Conservation (phyloP, 2,113 vertebrate species). For the Lophochroa leadbeateri region DNA sequence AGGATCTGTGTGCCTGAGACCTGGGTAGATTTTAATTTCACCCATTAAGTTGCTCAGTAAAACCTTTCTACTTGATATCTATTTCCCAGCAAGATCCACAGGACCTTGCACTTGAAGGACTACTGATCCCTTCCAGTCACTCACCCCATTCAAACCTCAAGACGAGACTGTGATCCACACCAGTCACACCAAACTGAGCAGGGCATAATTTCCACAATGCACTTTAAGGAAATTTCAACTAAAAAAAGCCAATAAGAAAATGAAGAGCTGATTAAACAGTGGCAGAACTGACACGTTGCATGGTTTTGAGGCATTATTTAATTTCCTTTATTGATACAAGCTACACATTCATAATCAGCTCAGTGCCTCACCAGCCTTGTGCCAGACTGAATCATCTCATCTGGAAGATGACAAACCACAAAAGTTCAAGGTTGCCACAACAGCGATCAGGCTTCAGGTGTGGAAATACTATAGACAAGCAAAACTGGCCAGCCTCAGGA, state of each 20-base stretch:
- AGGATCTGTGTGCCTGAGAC: neutral
- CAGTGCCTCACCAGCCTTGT: slow-evolving; percentile 2
- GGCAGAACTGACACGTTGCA: neutral
- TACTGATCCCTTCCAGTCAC: neutral
- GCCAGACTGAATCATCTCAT: neutral
- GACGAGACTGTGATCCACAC: neutral
- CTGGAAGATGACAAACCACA: neutral
- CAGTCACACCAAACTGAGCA: neutral
- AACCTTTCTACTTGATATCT: neutral
- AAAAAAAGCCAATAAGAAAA: neutral
- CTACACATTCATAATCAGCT: slow-evolving; percentile 13
- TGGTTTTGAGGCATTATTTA: slow-evolving; percentile 15
- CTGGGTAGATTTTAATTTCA: neutral
- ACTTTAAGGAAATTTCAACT: neutral
- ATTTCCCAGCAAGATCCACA: neutral
- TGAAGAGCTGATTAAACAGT: neutral
- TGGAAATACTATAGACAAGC: neutral
- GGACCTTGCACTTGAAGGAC: neutral
- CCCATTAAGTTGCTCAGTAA: neutral
- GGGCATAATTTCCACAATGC: neutral
- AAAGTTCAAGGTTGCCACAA: slow-evolving; percentile 45
- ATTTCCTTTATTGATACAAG: slow-evolving; percentile 22
- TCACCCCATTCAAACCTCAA: neutral
- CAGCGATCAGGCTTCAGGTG: neutral
- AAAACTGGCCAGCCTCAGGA: neutral